These are phyloP conservation scores for Prunella fulvescens DNA, from an alignment of 2,113 vertebrate species.

Conservation along the genomic window DNA sequence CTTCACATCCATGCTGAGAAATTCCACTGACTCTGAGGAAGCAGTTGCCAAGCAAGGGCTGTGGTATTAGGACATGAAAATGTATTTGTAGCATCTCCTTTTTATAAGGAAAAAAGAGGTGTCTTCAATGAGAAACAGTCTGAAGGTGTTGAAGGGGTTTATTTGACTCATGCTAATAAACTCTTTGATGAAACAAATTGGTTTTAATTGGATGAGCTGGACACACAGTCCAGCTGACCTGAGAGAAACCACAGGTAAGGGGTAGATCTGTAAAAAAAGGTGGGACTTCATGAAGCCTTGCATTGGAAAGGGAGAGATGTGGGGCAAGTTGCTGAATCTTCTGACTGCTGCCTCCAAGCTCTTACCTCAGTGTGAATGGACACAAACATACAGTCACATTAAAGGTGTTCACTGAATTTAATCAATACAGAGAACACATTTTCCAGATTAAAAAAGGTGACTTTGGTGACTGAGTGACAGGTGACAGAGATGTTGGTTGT, in stretches of 20 bases:
- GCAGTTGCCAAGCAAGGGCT: not conserved
- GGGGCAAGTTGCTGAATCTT: not conserved
- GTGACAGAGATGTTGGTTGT: not conserved
- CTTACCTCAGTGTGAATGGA: not conserved
- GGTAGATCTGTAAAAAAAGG: not conserved
- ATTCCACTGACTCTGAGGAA: not conserved
- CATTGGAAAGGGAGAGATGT: not conserved
- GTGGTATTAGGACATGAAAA: not conserved
- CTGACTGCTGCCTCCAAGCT: not conserved
- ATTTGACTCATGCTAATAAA: not conserved
- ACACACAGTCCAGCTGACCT: not conserved
- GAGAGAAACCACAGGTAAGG: not conserved
- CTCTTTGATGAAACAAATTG: not conserved
- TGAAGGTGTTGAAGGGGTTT: not conserved
- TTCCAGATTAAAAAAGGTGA: not conserved
- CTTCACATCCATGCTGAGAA: not conserved
- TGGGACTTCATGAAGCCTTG: not conserved
- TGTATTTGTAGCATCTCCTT: not conserved
- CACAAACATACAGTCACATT: accelerated
- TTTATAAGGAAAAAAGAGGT: not conserved
- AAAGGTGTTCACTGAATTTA: not conserved
- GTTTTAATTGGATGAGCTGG: not conserved
- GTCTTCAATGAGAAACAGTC: not conserved
- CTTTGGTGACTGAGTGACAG: not conserved
- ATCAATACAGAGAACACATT: not conserved